These are phyloP conservation scores for Eucidaris tribuloides DNA, from an alignment of 35 echinoderm and acorn worm species.

Conservation along the genomic window DNA sequence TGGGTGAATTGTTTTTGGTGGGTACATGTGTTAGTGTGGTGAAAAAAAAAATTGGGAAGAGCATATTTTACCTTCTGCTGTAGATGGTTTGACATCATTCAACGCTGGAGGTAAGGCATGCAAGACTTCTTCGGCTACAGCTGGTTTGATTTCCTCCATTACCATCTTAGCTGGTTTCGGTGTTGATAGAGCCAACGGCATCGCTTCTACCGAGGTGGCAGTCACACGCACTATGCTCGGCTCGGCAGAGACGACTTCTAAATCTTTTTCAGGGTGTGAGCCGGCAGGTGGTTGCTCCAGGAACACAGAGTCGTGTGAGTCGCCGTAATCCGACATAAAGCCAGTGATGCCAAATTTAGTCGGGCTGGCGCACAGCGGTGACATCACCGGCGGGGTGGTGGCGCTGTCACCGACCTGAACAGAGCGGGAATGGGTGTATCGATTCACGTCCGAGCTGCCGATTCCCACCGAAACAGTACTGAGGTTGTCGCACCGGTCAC, in stretches of 20 bases:
- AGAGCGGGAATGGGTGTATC: slow-evolving; percentile 24
- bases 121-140: neutral
- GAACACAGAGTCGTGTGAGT: neutral
- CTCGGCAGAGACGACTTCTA: neutral
- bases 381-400: neutral
- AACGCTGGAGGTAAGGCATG: neutral
- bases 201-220: no score
- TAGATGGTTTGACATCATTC: no score
- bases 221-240: neutral
- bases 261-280: no score
- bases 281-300: no score
- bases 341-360: neutral
- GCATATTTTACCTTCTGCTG: no score
- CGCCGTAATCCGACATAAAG: neutral
- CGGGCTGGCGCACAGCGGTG: slow-evolving; percentile 7
- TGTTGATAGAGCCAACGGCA: neutral
- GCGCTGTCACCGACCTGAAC: slow-evolving; percentile 8
- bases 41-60: no score
- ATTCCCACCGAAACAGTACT: slow-evolving; percentile 24
- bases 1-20: no score
- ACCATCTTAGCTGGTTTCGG: neutral
- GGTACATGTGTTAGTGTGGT: no score
- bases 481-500: slow-evolving; percentile 80
- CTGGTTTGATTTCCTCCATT: neutral
- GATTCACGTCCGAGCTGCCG: slow-evolving; percentile 16